Base-by-base conservation (phyloP, 2,888 invertebrate genomes). In the Muschampia plurimacula region DNA sequence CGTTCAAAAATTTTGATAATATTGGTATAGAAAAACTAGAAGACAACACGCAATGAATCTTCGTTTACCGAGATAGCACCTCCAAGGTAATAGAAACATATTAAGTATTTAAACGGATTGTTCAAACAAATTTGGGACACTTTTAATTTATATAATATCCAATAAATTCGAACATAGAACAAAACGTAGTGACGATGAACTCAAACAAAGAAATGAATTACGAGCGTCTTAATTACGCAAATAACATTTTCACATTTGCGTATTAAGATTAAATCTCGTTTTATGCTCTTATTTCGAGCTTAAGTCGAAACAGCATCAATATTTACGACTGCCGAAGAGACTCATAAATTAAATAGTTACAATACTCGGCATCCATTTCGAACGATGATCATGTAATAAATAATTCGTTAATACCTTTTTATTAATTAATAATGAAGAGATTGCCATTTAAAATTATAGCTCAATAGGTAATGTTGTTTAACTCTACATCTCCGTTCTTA, bases 361-460 rank as follows among this genome's bases (percentile, higher is more conserved):
- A 90, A 89, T 89, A 86, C 79, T 72, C 74, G 78, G 81, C 80
- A 86, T 87, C 82, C 82, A 76, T 74, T 79, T 77, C 74, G 77
- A 81, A 81, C 76, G 81, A 80, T 79, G 76, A 72, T 76, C 76
- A 71, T 74, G 75, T 77, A 81, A 90, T 91, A 86, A 90, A 92
- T 92, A 86, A 91, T 92, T 89, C 83, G 92, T 89, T 85, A 86
- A 80, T 82, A 86, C 83, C 83, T 89, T 89, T 57, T 91, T 89
- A 89, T 89, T 91, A 89, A 91, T 90, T 89, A 89, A 87, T 88
- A 89, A 89, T 86, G 83, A 87, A 84, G 83, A 86, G 80, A 76
- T 80, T 80, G 75, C 78, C 76, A 77, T 72, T 78, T 80, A 78
- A 83, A 84, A 39, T 84, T 82, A 81, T 82, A 79, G 78, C 49